Evolutionary conservation across 2,888 invertebrate species (phyloP).

Genomic region (Drosophila flavopinicola): DNA sequence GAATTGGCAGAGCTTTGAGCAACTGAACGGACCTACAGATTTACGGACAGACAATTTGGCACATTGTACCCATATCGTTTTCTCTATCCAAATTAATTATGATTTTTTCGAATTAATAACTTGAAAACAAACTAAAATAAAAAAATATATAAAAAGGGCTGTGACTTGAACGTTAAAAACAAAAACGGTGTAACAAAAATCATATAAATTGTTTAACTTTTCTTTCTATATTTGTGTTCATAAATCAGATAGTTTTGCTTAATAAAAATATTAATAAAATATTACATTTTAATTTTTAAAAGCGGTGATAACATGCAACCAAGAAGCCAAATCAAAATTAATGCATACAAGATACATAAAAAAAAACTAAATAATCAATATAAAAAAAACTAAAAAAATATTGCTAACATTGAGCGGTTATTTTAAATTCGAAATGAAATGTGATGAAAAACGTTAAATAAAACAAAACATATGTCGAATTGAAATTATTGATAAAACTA

Average conservation of each 20-base stretch:
- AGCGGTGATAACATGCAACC: conserved; percentile 72
- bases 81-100: conserved; percentile 21
- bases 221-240: conserved; percentile 2
- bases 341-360: conserved; percentile 51
- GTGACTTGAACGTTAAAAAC: conserved; percentile 72
- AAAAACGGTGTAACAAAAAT: conserved; percentile 63
- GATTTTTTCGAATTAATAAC: conserved; percentile 27
- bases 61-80: conserved; percentile 39
- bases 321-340: conserved; percentile 79
- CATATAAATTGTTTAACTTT: conserved; percentile 45
- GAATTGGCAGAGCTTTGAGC: conserved; percentile 67
- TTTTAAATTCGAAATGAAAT: conserved; percentile 66
- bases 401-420: conserved; percentile 52
- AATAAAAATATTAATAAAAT: conserved; percentile 27
- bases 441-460: conserved; percentile 65
- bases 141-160: conserved; percentile 66
- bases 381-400: conserved; percentile 38
- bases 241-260: conserved; percentile 20
- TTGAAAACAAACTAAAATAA: conserved; percentile 36
- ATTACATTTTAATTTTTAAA: conserved; percentile 56
- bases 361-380: conserved; percentile 36
- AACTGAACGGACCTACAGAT: conserved; percentile 43
- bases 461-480: conserved; percentile 60
- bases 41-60: conserved; percentile 65
- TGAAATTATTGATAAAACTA: conserved; percentile 55